Evolutionary conservation across 2,888 invertebrate genomes (phyloP), one percentile per base, ranked within the genome.

Genomic region (Orthosia cruda): DNA sequence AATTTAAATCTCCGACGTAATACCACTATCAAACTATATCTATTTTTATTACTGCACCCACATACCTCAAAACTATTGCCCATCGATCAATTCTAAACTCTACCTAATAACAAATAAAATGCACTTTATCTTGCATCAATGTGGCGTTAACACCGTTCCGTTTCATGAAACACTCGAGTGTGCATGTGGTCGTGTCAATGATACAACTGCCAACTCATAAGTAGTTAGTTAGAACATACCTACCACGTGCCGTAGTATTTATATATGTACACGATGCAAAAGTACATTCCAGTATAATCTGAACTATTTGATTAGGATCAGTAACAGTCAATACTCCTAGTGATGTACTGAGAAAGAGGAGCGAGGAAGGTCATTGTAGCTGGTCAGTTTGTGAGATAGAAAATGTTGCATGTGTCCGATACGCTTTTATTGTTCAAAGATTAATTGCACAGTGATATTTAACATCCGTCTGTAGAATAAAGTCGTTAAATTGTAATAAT

Each of bases 1-100:
- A 93, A 94, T 94, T 94, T 93, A 91, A 93, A 94, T 93, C 91
- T 85, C 80, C 74, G 86, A 90, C 89, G 90, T 91, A 92, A 92
- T 91, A 89, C 78, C 87, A 88, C 90, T 92, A 93, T 94, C 91
- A 90, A 88, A 88, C 85, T 83, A 87, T 88, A 87, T 92, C 90
- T 93, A 94, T 93, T 93, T 93, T 90, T 90, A 91, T 89, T 85
- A 71, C 81, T 71, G 68, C 85, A 88, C 90, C 74, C 89, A 88
- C 90, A 91, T 90, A 87, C 26, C 49, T 61, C 50, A 15, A 58
- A 58, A 70, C 49, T 15, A 63, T 52, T 47, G 11, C 32, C 18
- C 23, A 45, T 23, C 65, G 70, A 68, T 76, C 80, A 87, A 84
- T 72, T 66, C 64, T 77, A 85, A 86, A 71, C 80, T 85, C 81